Base-by-base conservation (phyloP, 2,113 vertebrate species). In the Cephalophus harveyi region DNA sequence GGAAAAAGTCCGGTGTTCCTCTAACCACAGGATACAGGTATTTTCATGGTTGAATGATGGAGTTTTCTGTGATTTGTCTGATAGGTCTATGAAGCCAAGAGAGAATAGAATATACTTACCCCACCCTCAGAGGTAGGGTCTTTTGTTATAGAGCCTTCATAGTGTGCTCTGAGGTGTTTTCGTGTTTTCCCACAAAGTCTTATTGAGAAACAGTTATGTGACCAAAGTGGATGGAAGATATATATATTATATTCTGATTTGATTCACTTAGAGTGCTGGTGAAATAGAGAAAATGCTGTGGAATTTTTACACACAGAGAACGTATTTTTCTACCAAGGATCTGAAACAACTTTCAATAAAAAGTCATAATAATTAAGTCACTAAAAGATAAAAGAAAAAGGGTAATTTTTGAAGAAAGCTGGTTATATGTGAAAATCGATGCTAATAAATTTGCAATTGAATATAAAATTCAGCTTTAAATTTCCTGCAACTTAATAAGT, bases 1-100 rank as follows among this genome's bases (percentile, higher is more conserved):
- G 99, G 99, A 99, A 99, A 98, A 99, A 99, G 98, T 99, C 99
- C 25, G 99, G 99, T 28, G 98, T 99, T 90, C 99, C 99, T 96
- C 99, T 99, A 85, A 99, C 99, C 3, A 99, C 99, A 84, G 99
- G 99, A 99, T 99, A 99, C 99, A 99, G 99, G 99, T 99, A 98
- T 43, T 97, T 87, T 89, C 57, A 94, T 46, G 78, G 2, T 28
- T 67, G 62, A 79, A 23, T 82, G 28, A 36, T 6, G 36, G n/a
- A 23, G 19, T 89, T 91, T 23, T 85, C 36, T 48, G 6, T 93
- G 81, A 52, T 48, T 0, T 97, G 6, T 87, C 46, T 30, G 12
- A 46, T 84, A 28, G 87, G 88, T 74, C 64, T 43, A 48, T 54
- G 19, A 15, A 30, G 57, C 17, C 48, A 55, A 16, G 33, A 71